Evolutionary conservation across 2,113 vertebrate species (phyloP), one percentile per base, ranked within the genome.

Genomic region (Guaruba guarouba): DNA sequence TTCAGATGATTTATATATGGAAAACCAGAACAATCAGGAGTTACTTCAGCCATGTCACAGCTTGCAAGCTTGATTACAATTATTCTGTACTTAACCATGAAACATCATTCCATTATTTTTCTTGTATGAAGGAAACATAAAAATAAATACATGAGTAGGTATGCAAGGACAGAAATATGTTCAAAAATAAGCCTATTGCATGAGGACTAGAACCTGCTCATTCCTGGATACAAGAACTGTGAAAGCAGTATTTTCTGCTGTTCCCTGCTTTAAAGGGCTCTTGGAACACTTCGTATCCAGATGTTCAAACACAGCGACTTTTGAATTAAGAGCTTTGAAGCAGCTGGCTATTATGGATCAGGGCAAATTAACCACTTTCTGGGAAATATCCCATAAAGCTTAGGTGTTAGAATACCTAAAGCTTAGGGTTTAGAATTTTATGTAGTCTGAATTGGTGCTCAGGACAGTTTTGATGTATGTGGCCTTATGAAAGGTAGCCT

Each of bases 11-110:
- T 92, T 96, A 49, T 90, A 92, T 91, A 89, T 70, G 86, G 82
- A 92, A 92, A 80, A 46, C 20, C 4, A 25, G 10, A 74, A 46
- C 43, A 64, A 51, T 85, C 63, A 77, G 49, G 31, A 90, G 27
- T 59, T 91, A 18, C 48, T 77, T 80, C 35, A 90, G 25, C 73
- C 61, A 6, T 10, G 46, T 93, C 75, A 77, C 55, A 86, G 13
- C 82, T 91, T 74, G 18, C 78, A 55, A 90, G 63, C 18, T 92
- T 96, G 59, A 82, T 93, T 91, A 86, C 48, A 52, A 48, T 92
- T 88, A 73, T 78, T 84, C 43, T 63, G 25, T 61, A 48, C 39
- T 80, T 93, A 73, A 57, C 77, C 39, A 24, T 43, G 51, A 85
- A 94, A 61, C 28, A 24, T 75, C 66, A 54, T 64, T 64, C 27